Evolutionary conservation across 2,797 vertebrate species (phyloP).

Genomic region (Synanceia verrucosa): DNA sequence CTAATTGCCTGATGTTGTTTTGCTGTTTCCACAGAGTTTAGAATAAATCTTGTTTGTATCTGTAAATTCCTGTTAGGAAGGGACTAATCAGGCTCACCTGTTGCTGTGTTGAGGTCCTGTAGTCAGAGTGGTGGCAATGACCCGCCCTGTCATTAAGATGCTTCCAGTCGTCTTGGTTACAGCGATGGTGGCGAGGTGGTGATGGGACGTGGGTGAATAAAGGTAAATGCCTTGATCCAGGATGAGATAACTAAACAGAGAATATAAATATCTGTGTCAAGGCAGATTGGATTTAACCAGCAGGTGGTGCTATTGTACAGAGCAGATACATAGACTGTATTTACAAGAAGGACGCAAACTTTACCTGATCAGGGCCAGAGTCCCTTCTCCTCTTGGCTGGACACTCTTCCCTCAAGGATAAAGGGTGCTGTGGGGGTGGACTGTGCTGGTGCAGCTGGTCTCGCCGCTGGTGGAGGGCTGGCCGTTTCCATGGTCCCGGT

Average conservation of each 20-base stretch:
- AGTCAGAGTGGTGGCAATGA: constrained; percentile 79
- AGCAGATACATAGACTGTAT: not conserved
- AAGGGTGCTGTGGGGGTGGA: constrained; percentile 71
- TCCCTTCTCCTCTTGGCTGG: constrained; percentile 86
- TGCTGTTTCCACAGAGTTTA: not conserved
- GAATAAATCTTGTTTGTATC: not conserved
- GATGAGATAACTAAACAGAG: constrained; percentile 68
- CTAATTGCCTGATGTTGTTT: not conserved
- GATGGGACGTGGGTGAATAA: constrained; percentile 69
- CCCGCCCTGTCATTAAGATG: constrained; percentile 75
- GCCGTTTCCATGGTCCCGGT: constrained; percentile 76
- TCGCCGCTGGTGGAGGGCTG: constrained; percentile 72
- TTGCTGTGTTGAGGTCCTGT: constrained; percentile 84
- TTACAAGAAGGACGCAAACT: not conserved
- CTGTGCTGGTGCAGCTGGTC: constrained; percentile 81
- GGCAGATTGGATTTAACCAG: constrained; percentile 21
- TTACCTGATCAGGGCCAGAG: constrained; percentile 85
- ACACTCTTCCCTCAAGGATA: constrained; percentile 78
- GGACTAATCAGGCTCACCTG: constrained; percentile 74
- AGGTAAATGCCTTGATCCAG: constrained; percentile 74
- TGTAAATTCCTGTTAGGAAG: fast-evolving
- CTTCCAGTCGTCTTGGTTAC: constrained; percentile 83
- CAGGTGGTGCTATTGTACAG: constrained; percentile 44
- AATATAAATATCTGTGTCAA: constrained; percentile 4
- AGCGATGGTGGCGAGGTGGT: constrained; percentile 74